Evolutionary conservation across 53 echinoderm and acorn worm species (phyloP).

Genomic region (Antedon mediterranea): DNA sequence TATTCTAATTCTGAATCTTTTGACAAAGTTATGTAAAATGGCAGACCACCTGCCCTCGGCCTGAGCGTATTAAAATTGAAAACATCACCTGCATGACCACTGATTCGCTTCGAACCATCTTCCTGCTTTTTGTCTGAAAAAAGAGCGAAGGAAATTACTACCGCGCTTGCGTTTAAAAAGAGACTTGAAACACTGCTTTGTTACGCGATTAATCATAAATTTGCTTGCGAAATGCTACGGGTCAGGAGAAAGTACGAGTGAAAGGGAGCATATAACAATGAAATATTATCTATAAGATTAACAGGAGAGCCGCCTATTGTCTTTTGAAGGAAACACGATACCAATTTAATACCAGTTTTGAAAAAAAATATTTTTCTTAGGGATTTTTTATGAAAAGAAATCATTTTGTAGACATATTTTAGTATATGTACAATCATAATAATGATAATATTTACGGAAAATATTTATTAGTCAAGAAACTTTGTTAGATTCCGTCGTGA

Average conservation of each 20-base stretch:
- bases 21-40: not conserved
- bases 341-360: not conserved
- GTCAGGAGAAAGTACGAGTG: not conserved
- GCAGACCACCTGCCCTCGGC: not conserved
- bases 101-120: slow-evolving; percentile 1
- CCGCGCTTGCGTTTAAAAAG: not conserved
- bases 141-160: not conserved
- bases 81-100: not conserved
- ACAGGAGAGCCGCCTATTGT: not conserved
- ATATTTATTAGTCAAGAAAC: not conserved
- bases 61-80: not conserved
- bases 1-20: not conserved
- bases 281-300: not conserved
- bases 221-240: not conserved
- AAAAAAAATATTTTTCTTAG: not conserved
- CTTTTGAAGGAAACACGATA: not conserved
- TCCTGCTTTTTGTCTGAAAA: not conserved
- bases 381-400: not conserved
- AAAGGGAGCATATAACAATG: not conserved
- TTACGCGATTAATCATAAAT: not conserved
- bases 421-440: not conserved
- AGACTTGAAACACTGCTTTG: not conserved
- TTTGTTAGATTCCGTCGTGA: not conserved
- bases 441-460: not conserved
- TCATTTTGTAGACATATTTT: not conserved